Conservation (phyloP, 2,113 vertebrate genomes). For the Meles meles region DNA sequence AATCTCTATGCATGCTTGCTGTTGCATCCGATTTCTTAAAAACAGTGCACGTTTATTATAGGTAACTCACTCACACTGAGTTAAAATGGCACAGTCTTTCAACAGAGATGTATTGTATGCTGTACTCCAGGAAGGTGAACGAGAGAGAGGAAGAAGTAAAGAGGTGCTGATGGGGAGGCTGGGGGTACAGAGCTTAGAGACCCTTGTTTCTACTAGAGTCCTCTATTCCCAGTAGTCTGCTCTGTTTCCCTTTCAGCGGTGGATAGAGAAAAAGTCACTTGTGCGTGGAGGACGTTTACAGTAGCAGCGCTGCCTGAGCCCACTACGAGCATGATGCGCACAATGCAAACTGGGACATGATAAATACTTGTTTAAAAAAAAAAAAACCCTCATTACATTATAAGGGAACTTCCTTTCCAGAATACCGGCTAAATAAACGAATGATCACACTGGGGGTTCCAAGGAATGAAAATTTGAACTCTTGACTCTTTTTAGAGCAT, state of each 20-base stretch:
- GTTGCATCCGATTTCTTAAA: neutral
- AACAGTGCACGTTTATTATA: neutral
- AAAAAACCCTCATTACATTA: neutral
- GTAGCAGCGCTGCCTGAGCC: neutral
- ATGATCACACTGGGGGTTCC: neutral
- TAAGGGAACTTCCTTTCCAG: neutral
- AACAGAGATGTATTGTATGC: neutral
- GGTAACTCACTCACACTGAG: neutral
- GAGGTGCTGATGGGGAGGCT: neutral
- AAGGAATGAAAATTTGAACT: constrained; percentile 22
- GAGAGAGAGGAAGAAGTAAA: neutral
- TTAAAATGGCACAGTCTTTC: neutral
- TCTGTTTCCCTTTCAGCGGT: neutral
- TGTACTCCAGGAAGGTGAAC: neutral
- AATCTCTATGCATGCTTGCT: neutral
- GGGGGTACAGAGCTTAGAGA: neutral
- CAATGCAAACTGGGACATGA: neutral
- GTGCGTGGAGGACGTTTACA: neutral
- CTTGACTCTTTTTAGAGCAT: neutral
- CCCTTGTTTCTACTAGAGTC: neutral
- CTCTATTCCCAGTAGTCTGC: neutral
- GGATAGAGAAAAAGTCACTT: neutral
- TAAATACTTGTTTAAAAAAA: neutral
- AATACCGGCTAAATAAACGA: neutral
- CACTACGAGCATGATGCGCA: neutral